A percentile compares a stretch with the other conserved stretches of the same genome.
These are phyloP conservation scores for Chorisops tibialis DNA, from an alignment of 2,888 invertebrate species.

Conservation along the genomic window DNA sequence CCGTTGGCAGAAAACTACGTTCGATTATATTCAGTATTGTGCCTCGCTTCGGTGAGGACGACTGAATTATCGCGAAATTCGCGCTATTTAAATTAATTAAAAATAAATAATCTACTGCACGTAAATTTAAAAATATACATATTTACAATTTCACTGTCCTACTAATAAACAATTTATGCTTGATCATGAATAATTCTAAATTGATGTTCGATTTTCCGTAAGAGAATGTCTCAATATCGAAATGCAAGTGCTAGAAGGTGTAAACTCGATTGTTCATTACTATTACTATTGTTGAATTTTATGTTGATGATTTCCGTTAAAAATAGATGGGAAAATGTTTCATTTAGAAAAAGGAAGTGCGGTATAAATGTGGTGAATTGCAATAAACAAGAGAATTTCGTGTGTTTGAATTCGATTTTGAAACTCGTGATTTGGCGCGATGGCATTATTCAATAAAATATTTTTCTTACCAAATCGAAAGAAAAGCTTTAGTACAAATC, in stretches of 20 bases:
- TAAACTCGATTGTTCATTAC: background rate
- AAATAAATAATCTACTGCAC: no score
- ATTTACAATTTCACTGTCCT: no score
- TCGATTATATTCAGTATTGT: slow-evolving; percentile 14
- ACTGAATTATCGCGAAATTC: background rate
- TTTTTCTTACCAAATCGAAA: slow-evolving; percentile 10
- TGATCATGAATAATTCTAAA: background rate
- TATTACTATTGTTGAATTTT: slow-evolving; percentile 4
- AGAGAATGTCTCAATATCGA: slow-evolving; percentile 7
- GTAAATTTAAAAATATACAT: no score
- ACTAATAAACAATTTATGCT: no score
- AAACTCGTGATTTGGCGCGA: background rate
- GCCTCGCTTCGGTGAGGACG: background rate
- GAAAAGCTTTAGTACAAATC: slow-evolving; percentile 11
- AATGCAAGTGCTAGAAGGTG: slow-evolving; percentile 1
- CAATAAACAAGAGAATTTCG: background rate
- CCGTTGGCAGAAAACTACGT: background rate
- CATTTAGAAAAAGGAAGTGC: slow-evolving; percentile 2
- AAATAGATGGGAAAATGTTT: slow-evolving; percentile 4
- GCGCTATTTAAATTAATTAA: background rate
- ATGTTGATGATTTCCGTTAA: background rate
- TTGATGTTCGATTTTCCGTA: background rate
- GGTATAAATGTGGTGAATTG: slow-evolving; percentile 8
- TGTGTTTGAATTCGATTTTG: background rate
- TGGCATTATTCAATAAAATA: slow-evolving; percentile 19